Conservation (phyloP, 2,888 invertebrate genomes). For the Caenorhabditis sp. region DNA sequence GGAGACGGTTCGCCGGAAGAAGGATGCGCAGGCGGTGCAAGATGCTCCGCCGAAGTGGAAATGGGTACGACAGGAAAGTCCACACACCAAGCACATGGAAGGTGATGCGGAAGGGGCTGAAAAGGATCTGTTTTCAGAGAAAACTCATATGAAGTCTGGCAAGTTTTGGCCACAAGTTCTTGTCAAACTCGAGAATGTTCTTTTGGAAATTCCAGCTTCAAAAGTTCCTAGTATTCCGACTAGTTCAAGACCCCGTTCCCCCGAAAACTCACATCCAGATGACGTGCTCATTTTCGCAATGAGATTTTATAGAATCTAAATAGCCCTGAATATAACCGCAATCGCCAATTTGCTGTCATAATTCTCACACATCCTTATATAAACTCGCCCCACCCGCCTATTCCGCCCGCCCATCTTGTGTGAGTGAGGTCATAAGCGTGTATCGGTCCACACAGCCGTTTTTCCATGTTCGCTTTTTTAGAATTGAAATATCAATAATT, state of each 20-base stretch:
- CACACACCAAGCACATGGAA: conserved; percentile 22
- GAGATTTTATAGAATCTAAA: too few species aligned
- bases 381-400: background rate
- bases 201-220: too few species aligned
- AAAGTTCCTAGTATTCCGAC: too few species aligned
- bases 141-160: too few species aligned
- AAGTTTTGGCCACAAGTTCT: too few species aligned
- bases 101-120: background rate
- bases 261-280: conserved; percentile 3
- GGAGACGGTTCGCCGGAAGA: conserved; percentile 33
- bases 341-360: background rate
- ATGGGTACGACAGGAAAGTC: conserved; percentile 14
- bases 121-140: conserved; percentile 1
- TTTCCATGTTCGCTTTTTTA: background rate
- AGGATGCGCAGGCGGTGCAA: conserved; percentile 41
- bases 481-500: background rate
- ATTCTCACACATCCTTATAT: conserved; percentile 24
- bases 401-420: conserved; percentile 3
- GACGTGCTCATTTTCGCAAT: background rate
- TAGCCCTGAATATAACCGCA: background rate
- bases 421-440: conserved; percentile 8
- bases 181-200: too few species aligned
- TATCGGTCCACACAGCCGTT: background rate
- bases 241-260: too few species aligned
- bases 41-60: conserved; percentile 39